phyloP scores from a whole-genome alignment of 2,888 invertebrate species.

The Drosophila infuscata region DNA sequence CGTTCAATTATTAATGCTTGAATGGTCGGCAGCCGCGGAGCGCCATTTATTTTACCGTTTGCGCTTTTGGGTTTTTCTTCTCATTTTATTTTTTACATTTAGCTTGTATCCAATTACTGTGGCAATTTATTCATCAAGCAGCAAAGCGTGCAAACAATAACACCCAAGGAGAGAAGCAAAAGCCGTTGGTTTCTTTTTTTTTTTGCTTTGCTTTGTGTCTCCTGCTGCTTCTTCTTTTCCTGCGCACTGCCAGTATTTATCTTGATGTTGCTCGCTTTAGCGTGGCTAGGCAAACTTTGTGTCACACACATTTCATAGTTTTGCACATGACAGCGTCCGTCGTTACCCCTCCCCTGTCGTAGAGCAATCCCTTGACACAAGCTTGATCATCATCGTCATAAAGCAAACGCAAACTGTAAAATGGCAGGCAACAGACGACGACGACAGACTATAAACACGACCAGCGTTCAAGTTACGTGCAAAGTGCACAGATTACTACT shows the following conservation, averaged over 20 bases:
- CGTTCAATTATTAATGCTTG: constrained; percentile 65
- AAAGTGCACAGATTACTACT: constrained; percentile 53
- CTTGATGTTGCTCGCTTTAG: constrained; percentile 18
- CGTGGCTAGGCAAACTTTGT: constrained; percentile 38
- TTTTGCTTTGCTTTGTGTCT: not conserved
- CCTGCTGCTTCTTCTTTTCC: constrained; percentile 1
- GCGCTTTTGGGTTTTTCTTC: constrained; percentile 40
- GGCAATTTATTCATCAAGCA: constrained; percentile 67
- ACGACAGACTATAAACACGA: constrained; percentile 46
- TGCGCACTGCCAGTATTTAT: constrained; percentile 40
- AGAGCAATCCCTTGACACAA: constrained; percentile 30
- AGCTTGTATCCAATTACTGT: constrained; percentile 58
- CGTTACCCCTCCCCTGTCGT: not conserved
- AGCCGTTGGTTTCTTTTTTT: constrained; percentile 1
- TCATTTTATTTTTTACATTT: constrained; percentile 22
- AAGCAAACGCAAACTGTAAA: constrained; percentile 56
- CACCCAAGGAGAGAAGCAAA: constrained; percentile 19
- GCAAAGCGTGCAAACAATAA: constrained; percentile 46
- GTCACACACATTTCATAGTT: constrained; percentile 31
- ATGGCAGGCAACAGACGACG: constrained; percentile 37
- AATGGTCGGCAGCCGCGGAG: constrained; percentile 41
- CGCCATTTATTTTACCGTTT: constrained; percentile 41
- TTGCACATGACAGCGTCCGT: not conserved
- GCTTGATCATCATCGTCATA: constrained; percentile 46
- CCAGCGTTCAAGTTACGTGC: constrained; percentile 47